Conservation (phyloP, 2,113 vertebrate species). For the Hippoglossus stenolepis region DNA sequence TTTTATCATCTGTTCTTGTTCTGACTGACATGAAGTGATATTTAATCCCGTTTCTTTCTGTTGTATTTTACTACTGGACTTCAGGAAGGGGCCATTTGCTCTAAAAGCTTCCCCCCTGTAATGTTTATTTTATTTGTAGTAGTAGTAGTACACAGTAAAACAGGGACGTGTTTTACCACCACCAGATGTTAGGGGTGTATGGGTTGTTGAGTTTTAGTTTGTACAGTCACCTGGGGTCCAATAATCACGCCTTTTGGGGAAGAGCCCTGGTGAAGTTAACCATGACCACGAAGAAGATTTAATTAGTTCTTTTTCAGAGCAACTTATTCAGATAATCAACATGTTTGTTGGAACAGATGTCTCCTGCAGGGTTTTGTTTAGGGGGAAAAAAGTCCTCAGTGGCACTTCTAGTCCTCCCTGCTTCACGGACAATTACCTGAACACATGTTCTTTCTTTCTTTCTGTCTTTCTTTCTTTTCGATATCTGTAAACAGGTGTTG, state of each 20-base stretch:
- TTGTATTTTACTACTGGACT: too few species aligned
- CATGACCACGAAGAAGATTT: neutral
- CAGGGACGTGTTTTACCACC: neutral
- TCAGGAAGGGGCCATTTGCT: too few species aligned
- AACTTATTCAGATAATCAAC: neutral
- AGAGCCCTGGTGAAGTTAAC: neutral
- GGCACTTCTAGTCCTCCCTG: neutral
- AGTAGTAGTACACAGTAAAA: neutral
- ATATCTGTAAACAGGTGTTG: constrained; percentile 38
- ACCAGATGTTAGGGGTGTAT: neutral
- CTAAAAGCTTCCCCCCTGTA: too few species aligned
- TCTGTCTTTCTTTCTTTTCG: neutral
- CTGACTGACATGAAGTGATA: too few species aligned
- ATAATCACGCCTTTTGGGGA: neutral
- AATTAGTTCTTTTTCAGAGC: neutral
- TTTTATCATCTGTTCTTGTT: too few species aligned
- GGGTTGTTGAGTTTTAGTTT: neutral
- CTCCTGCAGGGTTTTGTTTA: neutral
- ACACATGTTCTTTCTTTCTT: neutral
- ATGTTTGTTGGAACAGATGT: neutral
- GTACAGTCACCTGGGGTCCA: neutral
- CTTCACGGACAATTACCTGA: constrained; percentile 15
- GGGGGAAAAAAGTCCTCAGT: neutral
- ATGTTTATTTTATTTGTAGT: too few species aligned
- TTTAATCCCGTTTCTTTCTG: too few species aligned